Conservation (phyloP, 2,888 invertebrate species). For the Xestia rhomboidea region DNA sequence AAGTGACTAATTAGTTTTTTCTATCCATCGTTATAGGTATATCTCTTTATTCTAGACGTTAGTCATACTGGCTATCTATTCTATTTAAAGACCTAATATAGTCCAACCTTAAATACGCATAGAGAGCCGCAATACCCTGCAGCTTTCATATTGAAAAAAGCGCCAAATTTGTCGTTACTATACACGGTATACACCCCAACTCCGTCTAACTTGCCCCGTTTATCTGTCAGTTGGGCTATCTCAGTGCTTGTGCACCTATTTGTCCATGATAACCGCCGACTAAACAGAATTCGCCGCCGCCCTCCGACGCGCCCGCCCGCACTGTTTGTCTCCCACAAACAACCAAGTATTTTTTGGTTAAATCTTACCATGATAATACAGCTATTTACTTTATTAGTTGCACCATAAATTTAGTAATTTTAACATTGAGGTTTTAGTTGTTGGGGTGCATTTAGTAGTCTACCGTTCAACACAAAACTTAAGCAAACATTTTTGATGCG, state of each 20-base stretch:
- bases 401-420: constrained; percentile 62
- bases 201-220: constrained; percentile 50
- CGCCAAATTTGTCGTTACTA: constrained; percentile 5
- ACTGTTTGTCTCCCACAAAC: constrained; percentile 82
- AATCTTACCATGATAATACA: constrained; percentile 68
- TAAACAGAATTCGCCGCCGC: constrained; percentile 79
- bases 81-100: too few species aligned
- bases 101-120: too few species aligned
- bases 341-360: constrained; percentile 75
- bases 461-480: constrained; percentile 23
- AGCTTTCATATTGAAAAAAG: background rate
- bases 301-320: constrained; percentile 85
- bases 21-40: background rate
- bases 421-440: constrained; percentile 49
- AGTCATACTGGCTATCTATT: background rate
- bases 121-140: background rate
- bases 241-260: constrained; percentile 77
- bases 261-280: constrained; percentile 84
- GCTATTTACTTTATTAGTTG: constrained; percentile 67
- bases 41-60: background rate
- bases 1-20: background rate
- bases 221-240: constrained; percentile 70
- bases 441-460: background rate
- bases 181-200: constrained; percentile 22
- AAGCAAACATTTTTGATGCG: background rate